Percentiles rank a stretch among this genome's conserved stretches.
Evolutionary conservation across 1,140 invertebrate species (phyloP).

Genomic region (Drosophila athabasca): DNA sequence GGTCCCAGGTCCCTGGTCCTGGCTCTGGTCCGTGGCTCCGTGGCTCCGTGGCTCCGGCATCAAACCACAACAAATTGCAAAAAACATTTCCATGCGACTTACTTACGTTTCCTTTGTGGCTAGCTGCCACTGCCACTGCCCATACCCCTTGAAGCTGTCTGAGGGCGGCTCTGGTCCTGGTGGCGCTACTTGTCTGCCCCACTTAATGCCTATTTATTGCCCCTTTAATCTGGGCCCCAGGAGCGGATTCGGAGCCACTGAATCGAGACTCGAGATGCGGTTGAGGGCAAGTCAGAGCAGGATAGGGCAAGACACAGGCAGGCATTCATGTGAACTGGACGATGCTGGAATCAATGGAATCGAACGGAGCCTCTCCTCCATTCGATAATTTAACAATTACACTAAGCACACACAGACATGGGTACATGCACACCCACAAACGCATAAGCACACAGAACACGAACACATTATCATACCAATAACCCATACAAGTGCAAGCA

Average conservation of each 20-base stretch:
- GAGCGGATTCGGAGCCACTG: neutral
- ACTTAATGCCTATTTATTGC: constrained; percentile 81
- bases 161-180: constrained; percentile 12
- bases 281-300: too few species aligned
- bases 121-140: constrained; percentile 5
- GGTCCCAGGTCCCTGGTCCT: too few species aligned
- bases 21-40: constrained; percentile 18
- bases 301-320: neutral
- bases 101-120: constrained; percentile 73
- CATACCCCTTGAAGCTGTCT: too few species aligned
- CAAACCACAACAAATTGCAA: constrained; percentile 75
- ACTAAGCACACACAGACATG: constrained; percentile 5
- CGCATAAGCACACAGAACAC: neutral
- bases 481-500: constrained; percentile 53
- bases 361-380: constrained; percentile 20
- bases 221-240: constrained; percentile 58
- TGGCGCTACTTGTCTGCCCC: constrained; percentile 47
- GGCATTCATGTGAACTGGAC: constrained; percentile 54
- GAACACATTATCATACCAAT: constrained; percentile 1
- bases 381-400: constrained; percentile 42
- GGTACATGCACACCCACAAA: too few species aligned
- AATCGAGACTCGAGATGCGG: neutral
- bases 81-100: constrained; percentile 76
- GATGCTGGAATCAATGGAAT: constrained; percentile 21
- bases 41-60: constrained; percentile 19